phyloP scores from a whole-genome alignment of 1,140 invertebrate species.

The Sycophila sp. region DNA sequence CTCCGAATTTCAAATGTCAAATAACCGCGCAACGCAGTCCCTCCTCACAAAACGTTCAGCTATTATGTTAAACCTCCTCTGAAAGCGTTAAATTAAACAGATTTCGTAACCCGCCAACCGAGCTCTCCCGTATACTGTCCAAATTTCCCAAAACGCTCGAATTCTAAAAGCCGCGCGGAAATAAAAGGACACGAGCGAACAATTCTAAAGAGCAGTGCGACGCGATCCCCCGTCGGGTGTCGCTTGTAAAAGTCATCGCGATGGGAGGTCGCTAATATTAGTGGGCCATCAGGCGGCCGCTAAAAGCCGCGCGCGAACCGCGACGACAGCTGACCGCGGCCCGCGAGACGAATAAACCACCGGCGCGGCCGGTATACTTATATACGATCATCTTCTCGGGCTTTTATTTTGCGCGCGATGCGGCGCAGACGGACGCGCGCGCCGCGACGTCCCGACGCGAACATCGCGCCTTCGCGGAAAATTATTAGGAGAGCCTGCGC shows the following conservation, averaged over 20 bases:
- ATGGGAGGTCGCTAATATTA: conserved; percentile 42
- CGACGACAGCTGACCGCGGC: conserved; percentile 50
- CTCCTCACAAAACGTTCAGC: too few relatives aligned
- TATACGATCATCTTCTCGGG: conserved; percentile 45
- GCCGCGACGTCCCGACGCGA: conserved; percentile 60
- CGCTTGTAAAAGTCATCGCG: not conserved
- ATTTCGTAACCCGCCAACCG: too few relatives aligned
- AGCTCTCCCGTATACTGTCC: too few relatives aligned
- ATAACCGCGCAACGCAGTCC: too few relatives aligned
- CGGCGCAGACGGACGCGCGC: conserved; percentile 56
- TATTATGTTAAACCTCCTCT: too few relatives aligned
- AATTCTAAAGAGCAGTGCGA: too few relatives aligned
- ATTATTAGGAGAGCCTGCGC: conserved; percentile 58
- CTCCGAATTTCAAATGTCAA: too few relatives aligned
- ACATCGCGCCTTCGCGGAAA: conserved; percentile 55
- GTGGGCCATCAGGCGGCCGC: conserved; percentile 36
- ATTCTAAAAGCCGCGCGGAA: too few relatives aligned
- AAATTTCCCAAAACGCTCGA: too few relatives aligned
- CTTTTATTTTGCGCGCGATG: conserved; percentile 52
- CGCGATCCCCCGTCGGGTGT: too few relatives aligned
- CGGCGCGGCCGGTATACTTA: conserved; percentile 1
- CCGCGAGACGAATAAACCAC: conserved; percentile 30
- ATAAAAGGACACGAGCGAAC: too few relatives aligned
- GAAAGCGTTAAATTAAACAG: too few relatives aligned
- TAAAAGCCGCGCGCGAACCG: conserved; percentile 44